Conservation (phyloP, 2,888 invertebrate genomes). For the Amaurobius ferox region DNA sequence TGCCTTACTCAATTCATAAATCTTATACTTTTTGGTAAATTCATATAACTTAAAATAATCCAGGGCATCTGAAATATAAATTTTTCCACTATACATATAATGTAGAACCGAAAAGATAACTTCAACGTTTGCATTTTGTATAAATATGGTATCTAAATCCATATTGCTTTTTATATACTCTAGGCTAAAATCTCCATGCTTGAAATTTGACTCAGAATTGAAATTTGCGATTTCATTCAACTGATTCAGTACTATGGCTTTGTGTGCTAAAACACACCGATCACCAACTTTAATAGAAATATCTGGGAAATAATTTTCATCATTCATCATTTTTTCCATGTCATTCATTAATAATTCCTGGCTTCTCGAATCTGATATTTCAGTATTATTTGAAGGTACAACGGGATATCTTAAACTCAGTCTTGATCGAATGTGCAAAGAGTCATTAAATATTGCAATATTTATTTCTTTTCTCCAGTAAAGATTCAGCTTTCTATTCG, state of each 20-base stretch:
- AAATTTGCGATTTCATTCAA: neutral
- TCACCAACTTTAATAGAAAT: neutral
- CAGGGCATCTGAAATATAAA: neutral
- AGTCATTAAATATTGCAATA: slow-evolving; percentile 4
- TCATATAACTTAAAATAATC: slow-evolving; percentile 3
- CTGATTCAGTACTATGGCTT: neutral
- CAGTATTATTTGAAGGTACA: neutral
- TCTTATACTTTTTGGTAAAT: neutral
- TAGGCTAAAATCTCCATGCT: no score
- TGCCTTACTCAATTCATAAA: neutral
- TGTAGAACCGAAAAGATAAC: neutral
- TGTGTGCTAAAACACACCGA: neutral
- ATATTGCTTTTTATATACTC: neutral
- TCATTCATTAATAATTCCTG: neutral
- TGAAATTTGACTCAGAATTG: neutral
- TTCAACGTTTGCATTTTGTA: neutral
- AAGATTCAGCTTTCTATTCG: neutral
- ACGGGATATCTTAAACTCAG: neutral
- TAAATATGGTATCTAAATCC: neutral
- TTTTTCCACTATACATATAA: neutral
- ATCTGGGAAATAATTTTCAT: slow-evolving; percentile 3
- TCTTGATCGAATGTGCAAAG: neutral
- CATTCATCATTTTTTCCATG: neutral
- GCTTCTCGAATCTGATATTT: neutral
- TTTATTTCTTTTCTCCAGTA: neutral